phyloP scores from a whole-genome alignment of 1,140 invertebrate genomes.

The Psix sp. region DNA sequence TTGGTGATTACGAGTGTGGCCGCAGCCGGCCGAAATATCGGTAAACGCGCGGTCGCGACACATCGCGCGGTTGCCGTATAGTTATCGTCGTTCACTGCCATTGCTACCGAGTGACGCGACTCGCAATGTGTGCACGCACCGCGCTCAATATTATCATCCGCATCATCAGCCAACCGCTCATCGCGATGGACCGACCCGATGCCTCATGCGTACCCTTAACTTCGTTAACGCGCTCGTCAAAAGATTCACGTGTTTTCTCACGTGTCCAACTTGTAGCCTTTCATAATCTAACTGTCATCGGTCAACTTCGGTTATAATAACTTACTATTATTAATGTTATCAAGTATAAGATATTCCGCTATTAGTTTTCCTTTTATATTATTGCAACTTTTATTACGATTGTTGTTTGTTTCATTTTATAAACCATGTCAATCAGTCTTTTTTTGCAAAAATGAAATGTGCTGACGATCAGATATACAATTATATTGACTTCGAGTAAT shows the following conservation, averaged over 20 bases:
- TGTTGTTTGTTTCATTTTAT: conserved; percentile 15
- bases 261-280: conserved; percentile 52
- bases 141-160: conserved; percentile 50
- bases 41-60: conserved; percentile 20
- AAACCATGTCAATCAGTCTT: conserved; percentile 30
- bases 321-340: too few relatives aligned
- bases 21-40: conserved; percentile 52
- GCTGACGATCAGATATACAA: conserved; percentile 26
- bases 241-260: conserved; percentile 68
- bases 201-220: conserved; percentile 60
- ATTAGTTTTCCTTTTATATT: too few relatives aligned
- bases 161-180: conserved; percentile 42
- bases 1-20: conserved; percentile 86
- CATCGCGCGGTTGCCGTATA: conserved; percentile 30
- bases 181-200: conserved; percentile 41
- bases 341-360: too few relatives aligned
- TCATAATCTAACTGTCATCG: conserved; percentile 13
- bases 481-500: conserved; percentile 34
- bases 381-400: too few relatives aligned
- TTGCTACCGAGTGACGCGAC: conserved; percentile 60
- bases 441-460: conserved; percentile 23
- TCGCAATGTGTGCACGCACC: conserved; percentile 64
- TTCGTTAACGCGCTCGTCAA: conserved; percentile 68
- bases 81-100: conserved; percentile 66
- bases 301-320: neutral